Evolutionary conservation across 2,113 vertebrate genomes (phyloP).

Genomic region (Gopherus flavomarginatus): DNA sequence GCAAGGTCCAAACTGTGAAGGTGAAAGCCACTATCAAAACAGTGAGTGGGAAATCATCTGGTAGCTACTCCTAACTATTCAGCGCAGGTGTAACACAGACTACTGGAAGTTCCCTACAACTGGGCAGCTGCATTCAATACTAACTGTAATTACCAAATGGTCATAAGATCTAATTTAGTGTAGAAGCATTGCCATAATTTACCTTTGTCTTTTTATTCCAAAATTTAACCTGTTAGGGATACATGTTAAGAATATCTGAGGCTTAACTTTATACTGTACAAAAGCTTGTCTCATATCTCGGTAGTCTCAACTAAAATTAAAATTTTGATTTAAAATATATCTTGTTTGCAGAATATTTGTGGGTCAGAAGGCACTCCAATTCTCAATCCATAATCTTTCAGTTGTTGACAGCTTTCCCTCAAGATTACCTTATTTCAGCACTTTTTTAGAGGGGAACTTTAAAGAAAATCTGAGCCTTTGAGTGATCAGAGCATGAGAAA

Average conservation of each 20-base stretch:
- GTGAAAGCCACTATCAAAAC: not conserved
- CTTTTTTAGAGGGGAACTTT: not conserved
- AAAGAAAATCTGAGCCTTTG: not conserved
- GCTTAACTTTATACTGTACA: not conserved
- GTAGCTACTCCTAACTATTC: not conserved
- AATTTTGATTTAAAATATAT: not conserved
- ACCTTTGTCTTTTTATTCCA: not conserved
- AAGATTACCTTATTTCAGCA: not conserved
- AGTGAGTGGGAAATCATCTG: not conserved
- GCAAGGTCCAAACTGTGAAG: not conserved
- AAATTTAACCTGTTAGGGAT: not conserved
- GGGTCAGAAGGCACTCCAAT: not conserved
- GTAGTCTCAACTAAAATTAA: not conserved
- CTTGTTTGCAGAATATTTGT: not conserved
- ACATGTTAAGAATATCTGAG: not conserved
- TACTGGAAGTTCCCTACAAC: not conserved
- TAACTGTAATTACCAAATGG: not conserved
- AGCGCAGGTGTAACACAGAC: not conserved
- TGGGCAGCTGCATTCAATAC: not conserved
- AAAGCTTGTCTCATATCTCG: not conserved
- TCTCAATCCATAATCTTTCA: not conserved
- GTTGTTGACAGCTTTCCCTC: not conserved
- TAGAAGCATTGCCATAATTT: not conserved
- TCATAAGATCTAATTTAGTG: not conserved
- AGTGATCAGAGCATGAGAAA: not conserved